phyloP scores from a whole-genome alignment of 2,888 invertebrate genomes.

The Aethes cnicana region DNA sequence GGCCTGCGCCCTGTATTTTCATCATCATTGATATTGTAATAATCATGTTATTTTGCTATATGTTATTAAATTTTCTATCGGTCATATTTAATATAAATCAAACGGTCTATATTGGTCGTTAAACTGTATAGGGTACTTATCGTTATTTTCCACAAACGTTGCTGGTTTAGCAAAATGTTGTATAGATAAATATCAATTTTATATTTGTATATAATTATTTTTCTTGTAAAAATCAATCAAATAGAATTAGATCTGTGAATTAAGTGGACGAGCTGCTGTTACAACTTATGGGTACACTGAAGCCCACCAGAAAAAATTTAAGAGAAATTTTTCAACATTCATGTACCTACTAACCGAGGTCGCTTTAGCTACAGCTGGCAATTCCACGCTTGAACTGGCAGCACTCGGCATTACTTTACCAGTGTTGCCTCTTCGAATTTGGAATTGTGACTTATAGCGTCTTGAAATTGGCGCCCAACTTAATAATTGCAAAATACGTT shows the following conservation, averaged over 20 bases:
- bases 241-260: conserved; percentile 71
- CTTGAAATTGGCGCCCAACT: too few relatives aligned
- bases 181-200: conserved; percentile 75
- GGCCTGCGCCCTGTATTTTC: conserved; percentile 23
- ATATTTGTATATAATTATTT: conserved; percentile 78
- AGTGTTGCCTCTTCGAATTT: too few relatives aligned
- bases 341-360: too few relatives aligned
- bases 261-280: conserved; percentile 39
- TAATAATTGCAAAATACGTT: too few relatives aligned
- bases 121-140: conserved; percentile 69
- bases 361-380: too few relatives aligned
- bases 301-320: conserved; percentile 55
- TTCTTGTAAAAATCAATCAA: conserved; percentile 72
- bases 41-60: conserved; percentile 41
- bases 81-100: conserved; percentile 51
- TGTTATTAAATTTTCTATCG: conserved; percentile 48
- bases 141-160: conserved; percentile 65
- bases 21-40: conserved; percentile 27
- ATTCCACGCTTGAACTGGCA: too few relatives aligned
- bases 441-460: too few relatives aligned
- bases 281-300: conserved; percentile 41
- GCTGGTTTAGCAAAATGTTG: conserved; percentile 60
- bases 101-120: conserved; percentile 45
- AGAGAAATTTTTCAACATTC: conserved; percentile 41
- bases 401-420: too few relatives aligned